A percentile compares a stretch with the other conserved stretches of the same genome.
Conservation (phyloP, 2,113 vertebrate species). For the Lepisosteus oculatus region DNA sequence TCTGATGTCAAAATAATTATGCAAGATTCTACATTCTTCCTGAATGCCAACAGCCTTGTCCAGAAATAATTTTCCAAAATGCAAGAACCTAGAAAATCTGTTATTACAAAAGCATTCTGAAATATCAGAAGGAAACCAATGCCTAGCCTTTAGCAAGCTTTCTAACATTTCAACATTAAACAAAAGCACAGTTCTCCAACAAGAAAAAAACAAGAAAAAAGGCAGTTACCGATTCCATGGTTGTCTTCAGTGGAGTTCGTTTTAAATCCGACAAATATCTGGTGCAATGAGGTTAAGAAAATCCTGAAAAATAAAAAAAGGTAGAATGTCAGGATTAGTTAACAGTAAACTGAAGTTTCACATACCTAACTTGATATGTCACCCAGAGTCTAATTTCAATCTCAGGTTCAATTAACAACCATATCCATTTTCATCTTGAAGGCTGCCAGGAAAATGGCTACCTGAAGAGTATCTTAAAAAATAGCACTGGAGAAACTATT, state of each 20-base stretch:
- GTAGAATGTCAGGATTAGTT: slow-evolving; percentile 39
- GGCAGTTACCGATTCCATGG: slow-evolving; percentile 95
- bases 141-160: background rate
- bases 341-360: slow-evolving; percentile 29
- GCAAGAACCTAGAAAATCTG: background rate
- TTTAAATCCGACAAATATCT: slow-evolving; percentile 75
- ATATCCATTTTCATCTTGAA: background rate
- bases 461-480: background rate
- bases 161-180: background rate
- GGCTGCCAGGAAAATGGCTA: background rate
- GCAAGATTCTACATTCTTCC: too few relatives aligned
- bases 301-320: slow-evolving; percentile 63
- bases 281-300: slow-evolving; percentile 51
- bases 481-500: background rate
- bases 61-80: too few relatives aligned
- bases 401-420: slow-evolving; percentile 13
- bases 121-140: background rate
- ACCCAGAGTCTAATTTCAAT: slow-evolving; percentile 25
- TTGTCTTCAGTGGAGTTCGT: slow-evolving; percentile 65
- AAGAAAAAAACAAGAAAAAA: slow-evolving; percentile 1
- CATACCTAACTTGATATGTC: slow-evolving; percentile 26
- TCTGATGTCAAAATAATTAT: too few relatives aligned
- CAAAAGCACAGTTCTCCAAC: background rate
- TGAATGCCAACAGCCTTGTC: slow-evolving; percentile 4
- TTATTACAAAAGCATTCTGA: too few relatives aligned